phyloP scores from a whole-genome alignment of 2,888 invertebrate species.

The Lacanobia oleracea region DNA sequence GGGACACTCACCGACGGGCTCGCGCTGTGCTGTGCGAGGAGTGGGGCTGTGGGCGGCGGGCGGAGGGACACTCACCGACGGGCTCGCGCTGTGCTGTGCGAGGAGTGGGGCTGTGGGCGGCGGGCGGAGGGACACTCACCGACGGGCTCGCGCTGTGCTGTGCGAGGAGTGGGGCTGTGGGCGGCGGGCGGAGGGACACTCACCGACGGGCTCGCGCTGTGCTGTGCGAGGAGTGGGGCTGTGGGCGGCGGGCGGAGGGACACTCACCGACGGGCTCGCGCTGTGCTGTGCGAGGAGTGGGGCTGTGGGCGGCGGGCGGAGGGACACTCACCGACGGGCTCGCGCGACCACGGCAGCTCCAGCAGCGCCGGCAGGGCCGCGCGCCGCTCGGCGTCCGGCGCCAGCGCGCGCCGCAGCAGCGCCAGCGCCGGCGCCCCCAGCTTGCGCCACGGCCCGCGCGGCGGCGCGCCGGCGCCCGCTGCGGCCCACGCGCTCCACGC shows the following conservation, averaged over 20 bases:
- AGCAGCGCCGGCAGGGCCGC: conserved; percentile 92
- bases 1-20: no score
- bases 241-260: no score
- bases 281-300: background rate
- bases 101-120: background rate
- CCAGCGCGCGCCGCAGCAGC: conserved; percentile 94
- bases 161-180: background rate
- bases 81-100: conserved; percentile 36
- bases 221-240: background rate
- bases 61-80: no score
- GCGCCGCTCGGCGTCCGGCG: conserved; percentile 92
- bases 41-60: no score
- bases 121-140: no score
- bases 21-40: conserved; percentile 24
- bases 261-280: conserved; percentile 73
- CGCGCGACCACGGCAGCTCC: conserved; percentile 91
- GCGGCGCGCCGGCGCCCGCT: conserved; percentile 39
- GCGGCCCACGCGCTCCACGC: conserved; percentile 91
- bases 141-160: conserved; percentile 67
- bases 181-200: no score
- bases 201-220: conserved; percentile 69
- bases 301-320: no score
- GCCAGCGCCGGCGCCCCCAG: conserved; percentile 93
- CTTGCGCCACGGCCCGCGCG: conserved; percentile 94
- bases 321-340: conserved; percentile 53